Evolutionary conservation across 2,888 invertebrate species (phyloP), one percentile per base, ranked within the genome.

Genomic region (Plagodis dolabraria): DNA sequence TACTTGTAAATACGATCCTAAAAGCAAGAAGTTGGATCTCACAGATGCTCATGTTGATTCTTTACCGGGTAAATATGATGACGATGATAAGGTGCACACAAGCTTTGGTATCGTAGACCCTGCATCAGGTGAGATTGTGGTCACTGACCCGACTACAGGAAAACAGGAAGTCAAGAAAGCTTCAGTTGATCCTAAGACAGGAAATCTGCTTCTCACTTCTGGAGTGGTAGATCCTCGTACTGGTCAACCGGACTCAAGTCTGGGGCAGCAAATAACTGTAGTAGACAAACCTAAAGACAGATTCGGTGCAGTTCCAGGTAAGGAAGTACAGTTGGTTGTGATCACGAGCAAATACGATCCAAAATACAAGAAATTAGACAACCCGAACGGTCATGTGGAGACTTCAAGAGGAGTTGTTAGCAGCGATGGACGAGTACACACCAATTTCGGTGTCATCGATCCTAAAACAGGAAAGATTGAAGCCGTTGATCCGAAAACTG

Each of bases 121-220:
- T 2, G 86, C 83, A 5, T 93, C 93, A 53, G 94, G 94, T 40
- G 94, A 94, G 43, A 91, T 94, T 33, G 88, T 93, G 50, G 83
- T 94, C 0, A 90, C 93, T 43, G 94, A 95, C 64, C 93, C 94
- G 9, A 82, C 92, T 10, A 95, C 95, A 0, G 95, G 95, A 22
- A 94, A 95, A 73, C 93, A 93, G 53, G 95, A 95, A 73, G 76
- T 94, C 2, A 94, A 94, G 71, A 94, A 95, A 79, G 95, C 96
- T 2, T 88, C 92, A 58, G 87, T 94, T 64, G 95, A 96, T 82
- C 88, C 94, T 0, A 94, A 94, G 77, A 94, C 95, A 0, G 95
- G 95, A 53, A 94, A 94, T 75, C 73, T 95, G 49, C 86, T 94
- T 50, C 78, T 93, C 1, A 89, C 90, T n/a, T 93, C 95, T 42